A percentile compares a stretch with the other conserved stretches of the same genome.
These are phyloP conservation scores for Agrilus cyanescens DNA, from an alignment of 2,888 invertebrate genomes.

Conservation along the genomic window DNA sequence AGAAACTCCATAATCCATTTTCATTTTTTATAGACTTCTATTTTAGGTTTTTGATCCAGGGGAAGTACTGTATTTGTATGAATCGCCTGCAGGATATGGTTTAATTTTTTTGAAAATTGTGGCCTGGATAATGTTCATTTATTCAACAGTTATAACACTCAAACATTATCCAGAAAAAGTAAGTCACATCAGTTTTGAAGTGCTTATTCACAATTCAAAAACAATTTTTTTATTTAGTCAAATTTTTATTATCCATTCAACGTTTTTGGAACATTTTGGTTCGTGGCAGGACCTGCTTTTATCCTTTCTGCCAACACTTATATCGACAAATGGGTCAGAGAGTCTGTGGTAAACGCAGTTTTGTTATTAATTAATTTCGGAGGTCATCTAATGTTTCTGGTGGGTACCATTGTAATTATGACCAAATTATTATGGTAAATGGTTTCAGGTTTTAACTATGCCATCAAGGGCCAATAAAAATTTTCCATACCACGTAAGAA, in stretches of 20 bases:
- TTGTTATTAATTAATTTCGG: conserved; percentile 48
- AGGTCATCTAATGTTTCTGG: conserved; percentile 56
- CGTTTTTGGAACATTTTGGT: conserved; percentile 76
- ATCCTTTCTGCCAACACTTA: conserved; percentile 66
- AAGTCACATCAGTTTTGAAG: conserved; percentile 2
- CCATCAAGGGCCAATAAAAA: conserved; percentile 79
- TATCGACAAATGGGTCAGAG: conserved; percentile 70
- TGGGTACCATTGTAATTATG: conserved; percentile 29
- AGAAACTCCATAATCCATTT: neutral
- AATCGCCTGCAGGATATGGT: conserved; percentile 81
- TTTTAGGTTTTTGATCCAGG: conserved; percentile 80
- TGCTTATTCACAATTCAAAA: neutral
- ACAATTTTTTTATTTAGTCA: conserved; percentile 39
- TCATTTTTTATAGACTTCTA: conserved; percentile 6
- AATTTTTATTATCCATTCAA: conserved; percentile 76
- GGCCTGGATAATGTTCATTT: conserved; percentile 75
- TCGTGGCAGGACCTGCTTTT: conserved; percentile 68
- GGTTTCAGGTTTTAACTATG: conserved; percentile 60
- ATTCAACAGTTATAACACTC: conserved; percentile 56
- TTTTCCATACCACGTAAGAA: conserved; percentile 83
- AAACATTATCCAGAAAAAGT: conserved; percentile 76
- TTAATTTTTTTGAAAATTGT: conserved; percentile 60
- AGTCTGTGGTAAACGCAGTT: conserved; percentile 58
- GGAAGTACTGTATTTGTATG: conserved; percentile 78
- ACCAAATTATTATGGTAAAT: neutral